Evolutionary conservation across 2,888 invertebrate species (phyloP).

Genomic region (Cremastobaeus sp.): DNA sequence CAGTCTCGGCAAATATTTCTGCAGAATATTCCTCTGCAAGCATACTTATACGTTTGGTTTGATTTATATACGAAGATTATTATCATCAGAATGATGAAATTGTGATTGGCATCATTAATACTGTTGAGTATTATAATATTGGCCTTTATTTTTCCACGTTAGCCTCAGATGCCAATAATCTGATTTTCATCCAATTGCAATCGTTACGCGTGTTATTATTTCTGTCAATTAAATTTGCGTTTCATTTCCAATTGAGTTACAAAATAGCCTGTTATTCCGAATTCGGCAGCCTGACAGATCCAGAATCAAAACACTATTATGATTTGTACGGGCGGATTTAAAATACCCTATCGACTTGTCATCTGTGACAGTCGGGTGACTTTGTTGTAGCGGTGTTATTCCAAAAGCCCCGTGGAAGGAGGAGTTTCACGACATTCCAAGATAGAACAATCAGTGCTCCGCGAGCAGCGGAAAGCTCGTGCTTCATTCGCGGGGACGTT

Average conservation of each 20-base stretch:
- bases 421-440: conserved; percentile 9
- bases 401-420: conserved; percentile 23
- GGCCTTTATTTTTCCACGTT: too few species aligned
- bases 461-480: conserved; percentile 42
- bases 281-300: conserved; percentile 23
- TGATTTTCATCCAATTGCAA: not conserved
- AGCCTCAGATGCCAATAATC: too few species aligned
- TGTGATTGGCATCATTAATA: too few species aligned
- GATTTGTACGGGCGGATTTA: conserved; percentile 21
- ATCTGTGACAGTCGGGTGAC: conserved; percentile 12
- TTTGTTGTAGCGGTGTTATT: not conserved
- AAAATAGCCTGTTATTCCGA: conserved; percentile 23
- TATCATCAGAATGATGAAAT: too few species aligned
- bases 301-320: conserved; percentile 34
- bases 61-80: too few species aligned
- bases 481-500: conserved; percentile 44
- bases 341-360: conserved; percentile 28
- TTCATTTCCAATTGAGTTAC: conserved; percentile 8
- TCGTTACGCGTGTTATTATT: not conserved
- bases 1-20: too few species aligned
- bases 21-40: too few species aligned
- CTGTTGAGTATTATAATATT: too few species aligned
- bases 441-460: conserved; percentile 45
- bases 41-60: too few species aligned
- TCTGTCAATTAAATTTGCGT: not conserved